Conservation (phyloP, 2,888 invertebrate species). For the Strigamia crassipes region DNA sequence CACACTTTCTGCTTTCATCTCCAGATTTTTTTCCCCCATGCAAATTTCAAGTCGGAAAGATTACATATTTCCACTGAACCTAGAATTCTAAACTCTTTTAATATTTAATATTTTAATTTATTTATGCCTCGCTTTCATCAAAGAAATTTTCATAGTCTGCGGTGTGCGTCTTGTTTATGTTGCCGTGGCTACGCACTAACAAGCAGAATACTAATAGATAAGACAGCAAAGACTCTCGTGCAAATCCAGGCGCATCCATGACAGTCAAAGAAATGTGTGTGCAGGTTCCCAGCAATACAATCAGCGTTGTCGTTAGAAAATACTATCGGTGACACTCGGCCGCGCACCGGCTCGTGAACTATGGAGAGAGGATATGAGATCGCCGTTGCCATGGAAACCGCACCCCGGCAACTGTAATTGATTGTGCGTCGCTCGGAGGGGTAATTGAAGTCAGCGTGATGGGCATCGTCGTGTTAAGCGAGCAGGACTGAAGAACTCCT, state of each 20-base stretch:
- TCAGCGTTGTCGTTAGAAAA: slow-evolving; percentile 26
- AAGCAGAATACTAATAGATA: slow-evolving; percentile 22
- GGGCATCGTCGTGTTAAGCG: slow-evolving; percentile 44
- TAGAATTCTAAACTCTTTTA: background rate
- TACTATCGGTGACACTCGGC: slow-evolving; percentile 26
- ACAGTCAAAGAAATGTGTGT: slow-evolving; percentile 25
- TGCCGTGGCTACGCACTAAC: background rate
- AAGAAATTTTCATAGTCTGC: background rate
- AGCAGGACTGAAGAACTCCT: slow-evolving; percentile 39
- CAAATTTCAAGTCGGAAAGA: too few relatives aligned
- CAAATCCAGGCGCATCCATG: slow-evolving; percentile 1
- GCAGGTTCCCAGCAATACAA: slow-evolving; percentile 22
- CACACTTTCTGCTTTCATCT: background rate
- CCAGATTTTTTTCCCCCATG: too few relatives aligned
- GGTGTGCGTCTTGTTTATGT: background rate
- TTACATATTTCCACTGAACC: background rate
- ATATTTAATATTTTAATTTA: background rate
- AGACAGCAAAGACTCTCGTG: background rate
- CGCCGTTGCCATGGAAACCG: slow-evolving; percentile 34
- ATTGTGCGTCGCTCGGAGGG: slow-evolving; percentile 44
- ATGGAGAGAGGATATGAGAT: slow-evolving; percentile 25
- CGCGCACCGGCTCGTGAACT: slow-evolving; percentile 33
- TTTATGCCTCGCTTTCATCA: background rate
- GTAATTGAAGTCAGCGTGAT: slow-evolving; percentile 45
- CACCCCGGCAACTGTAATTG: slow-evolving; percentile 41